Percentiles rank a stretch among this genome's conserved stretches.
phyloP scores from a whole-genome alignment of 2,888 invertebrate species.

The Trichopria drosophilae region DNA sequence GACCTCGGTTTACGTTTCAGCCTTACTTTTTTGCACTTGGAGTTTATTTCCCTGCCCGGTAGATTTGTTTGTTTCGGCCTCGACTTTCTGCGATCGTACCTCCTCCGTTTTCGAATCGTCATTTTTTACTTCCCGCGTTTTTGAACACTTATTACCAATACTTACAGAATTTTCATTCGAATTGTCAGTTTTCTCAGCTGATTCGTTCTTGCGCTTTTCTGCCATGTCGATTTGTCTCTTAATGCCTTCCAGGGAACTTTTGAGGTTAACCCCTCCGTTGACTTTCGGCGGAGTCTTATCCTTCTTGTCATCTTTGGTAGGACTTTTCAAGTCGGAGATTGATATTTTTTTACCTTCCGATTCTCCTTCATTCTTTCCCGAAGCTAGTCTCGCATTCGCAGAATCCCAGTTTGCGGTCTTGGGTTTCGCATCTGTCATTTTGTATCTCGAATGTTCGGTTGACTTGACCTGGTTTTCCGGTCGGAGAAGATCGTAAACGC shows the following conservation, averaged over 20 bases:
- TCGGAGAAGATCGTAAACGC: constrained; percentile 43
- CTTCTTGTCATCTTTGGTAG: constrained; percentile 28
- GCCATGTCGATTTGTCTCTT: neutral
- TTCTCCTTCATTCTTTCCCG: constrained; percentile 18
- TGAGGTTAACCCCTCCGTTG: constrained; percentile 27
- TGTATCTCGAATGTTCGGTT: constrained; percentile 1
- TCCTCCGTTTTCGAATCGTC: constrained; percentile 7
- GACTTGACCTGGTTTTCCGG: constrained; percentile 1
- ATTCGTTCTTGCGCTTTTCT: constrained; percentile 14
- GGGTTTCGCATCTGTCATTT: neutral
- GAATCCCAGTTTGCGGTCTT: neutral
- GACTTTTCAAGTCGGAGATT: constrained; percentile 18
- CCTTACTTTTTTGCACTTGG: constrained; percentile 44
- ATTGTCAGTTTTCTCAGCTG: constrained; percentile 7
- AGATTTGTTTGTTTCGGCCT: neutral
- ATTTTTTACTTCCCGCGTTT: no score
- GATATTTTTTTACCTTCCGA: constrained; percentile 26
- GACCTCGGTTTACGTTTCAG: constrained; percentile 47
- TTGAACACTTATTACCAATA: constrained; percentile 1
- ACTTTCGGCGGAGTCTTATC: constrained; percentile 32
- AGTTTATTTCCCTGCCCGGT: neutral
- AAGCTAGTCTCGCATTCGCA: neutral
- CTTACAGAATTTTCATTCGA: no score
- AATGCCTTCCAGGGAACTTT: neutral
- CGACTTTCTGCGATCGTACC: neutral